Conservation (phyloP, 2,113 vertebrate species). For the Leuciscus idus region DNA sequence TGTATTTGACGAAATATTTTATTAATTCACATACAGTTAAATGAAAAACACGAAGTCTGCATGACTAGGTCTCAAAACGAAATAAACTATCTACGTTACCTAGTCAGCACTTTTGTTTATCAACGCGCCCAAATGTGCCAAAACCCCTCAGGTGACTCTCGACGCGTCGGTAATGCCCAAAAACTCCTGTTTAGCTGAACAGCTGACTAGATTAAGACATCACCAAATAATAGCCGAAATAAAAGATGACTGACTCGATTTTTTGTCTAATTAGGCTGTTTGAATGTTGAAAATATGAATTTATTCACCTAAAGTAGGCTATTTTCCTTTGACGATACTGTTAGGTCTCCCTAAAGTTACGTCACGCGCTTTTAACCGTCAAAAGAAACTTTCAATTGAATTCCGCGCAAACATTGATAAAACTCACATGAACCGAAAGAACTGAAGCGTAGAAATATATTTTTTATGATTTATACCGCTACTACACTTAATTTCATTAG, state of each 20-base stretch:
- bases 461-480: background rate
- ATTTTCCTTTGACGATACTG: background rate
- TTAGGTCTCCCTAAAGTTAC: background rate
- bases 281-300: background rate
- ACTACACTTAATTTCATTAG: background rate
- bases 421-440: background rate
- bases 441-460: background rate
- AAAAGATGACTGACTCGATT: background rate
- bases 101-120: background rate
- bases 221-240: background rate
- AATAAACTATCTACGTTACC: background rate
- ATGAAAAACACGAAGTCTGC: background rate
- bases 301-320: background rate
- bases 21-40: background rate
- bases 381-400: background rate
- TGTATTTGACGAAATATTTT: background rate
- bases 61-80: background rate
- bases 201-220: background rate
- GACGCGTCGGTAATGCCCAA: background rate
- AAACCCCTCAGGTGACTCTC: background rate
- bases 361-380: background rate
- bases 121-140: background rate
- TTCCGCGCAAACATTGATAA: background rate
- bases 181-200: background rate
- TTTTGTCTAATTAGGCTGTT: background rate